Conservation (phyloP, 2,113 vertebrate species). For the Pipra filicauda region DNA sequence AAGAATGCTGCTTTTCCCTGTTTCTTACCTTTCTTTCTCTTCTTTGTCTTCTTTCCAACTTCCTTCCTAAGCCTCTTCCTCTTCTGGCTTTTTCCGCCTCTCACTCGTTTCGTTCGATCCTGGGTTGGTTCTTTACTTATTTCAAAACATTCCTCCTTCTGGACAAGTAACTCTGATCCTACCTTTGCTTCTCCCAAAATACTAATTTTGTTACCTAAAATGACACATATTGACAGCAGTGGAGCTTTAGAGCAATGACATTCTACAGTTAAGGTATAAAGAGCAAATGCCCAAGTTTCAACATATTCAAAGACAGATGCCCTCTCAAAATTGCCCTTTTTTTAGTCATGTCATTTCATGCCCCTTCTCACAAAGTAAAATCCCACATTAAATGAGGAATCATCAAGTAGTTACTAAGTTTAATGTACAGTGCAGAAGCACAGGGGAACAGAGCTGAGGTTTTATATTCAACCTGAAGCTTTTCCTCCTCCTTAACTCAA, state of each 20-base stretch:
- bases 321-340: background rate
- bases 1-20: background rate
- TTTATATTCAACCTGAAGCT: background rate
- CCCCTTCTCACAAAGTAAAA: background rate
- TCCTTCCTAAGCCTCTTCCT: slow-evolving; percentile 79
- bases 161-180: slow-evolving; percentile 1
- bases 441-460: background rate
- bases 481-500: background rate
- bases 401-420: background rate
- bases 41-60: slow-evolving; percentile 68
- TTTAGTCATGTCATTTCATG: background rate
- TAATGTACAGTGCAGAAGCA: background rate
- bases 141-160: slow-evolving; percentile 71
- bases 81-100: slow-evolving; percentile 79
- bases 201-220: slow-evolving; percentile 58
- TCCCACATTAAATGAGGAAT: background rate
- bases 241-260: background rate
- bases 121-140: slow-evolving; percentile 65
- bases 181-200: slow-evolving; percentile 52
- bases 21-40: slow-evolving; percentile 71
- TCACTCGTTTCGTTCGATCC: slow-evolving; percentile 73
- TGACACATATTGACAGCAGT: background rate
- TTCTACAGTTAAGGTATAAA: background rate
- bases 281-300: background rate
- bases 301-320: background rate